A percentile compares a stretch with the other conserved stretches of the same genome.
phyloP scores from a whole-genome alignment of 2,797 vertebrate species.

The Paratrypauchen microcephalus region DNA sequence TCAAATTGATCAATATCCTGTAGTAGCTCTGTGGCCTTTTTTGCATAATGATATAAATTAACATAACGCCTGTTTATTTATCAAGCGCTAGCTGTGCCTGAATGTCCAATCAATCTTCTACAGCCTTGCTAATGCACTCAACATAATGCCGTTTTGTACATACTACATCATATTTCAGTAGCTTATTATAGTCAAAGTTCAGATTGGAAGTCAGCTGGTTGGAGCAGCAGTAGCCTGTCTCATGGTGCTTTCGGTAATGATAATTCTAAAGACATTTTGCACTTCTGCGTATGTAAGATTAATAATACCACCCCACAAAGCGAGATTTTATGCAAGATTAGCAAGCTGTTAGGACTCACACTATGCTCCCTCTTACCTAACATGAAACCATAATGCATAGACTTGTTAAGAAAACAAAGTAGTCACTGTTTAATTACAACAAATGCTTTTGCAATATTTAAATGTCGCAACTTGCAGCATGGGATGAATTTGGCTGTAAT shows the following conservation, averaged over 20 bases:
- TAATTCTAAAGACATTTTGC: slow-evolving; percentile 26
- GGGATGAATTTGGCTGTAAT: slow-evolving; percentile 21
- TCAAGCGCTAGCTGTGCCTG: slow-evolving; percentile 56
- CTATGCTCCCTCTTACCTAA: slow-evolving; percentile 32
- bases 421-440: slow-evolving; percentile 32
- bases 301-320: slow-evolving; percentile 52
- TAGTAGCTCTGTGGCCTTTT: slow-evolving; percentile 57
- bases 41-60: slow-evolving; percentile 72
- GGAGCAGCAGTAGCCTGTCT: slow-evolving; percentile 39
- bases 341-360: slow-evolving; percentile 48
- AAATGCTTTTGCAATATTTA: slow-evolving; percentile 25
- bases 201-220: slow-evolving; percentile 25
- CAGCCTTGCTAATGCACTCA: slow-evolving; percentile 35
- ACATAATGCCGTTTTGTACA: slow-evolving; percentile 41
- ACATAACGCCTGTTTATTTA: slow-evolving; percentile 74
- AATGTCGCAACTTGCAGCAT: slow-evolving; percentile 9
- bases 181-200: slow-evolving; percentile 22
- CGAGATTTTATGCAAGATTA: slow-evolving; percentile 70
- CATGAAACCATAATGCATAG: slow-evolving; percentile 51
- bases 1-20: slow-evolving; percentile 70
- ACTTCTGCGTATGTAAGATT: slow-evolving; percentile 51
- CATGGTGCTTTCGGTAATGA: slow-evolving; percentile 34
- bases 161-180: slow-evolving; percentile 31
- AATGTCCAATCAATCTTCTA: slow-evolving; percentile 59
- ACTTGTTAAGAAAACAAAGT: slow-evolving; percentile 29